Conservation (phyloP, 2,113 vertebrate species). For the Rhynchomys soricoides region DNA sequence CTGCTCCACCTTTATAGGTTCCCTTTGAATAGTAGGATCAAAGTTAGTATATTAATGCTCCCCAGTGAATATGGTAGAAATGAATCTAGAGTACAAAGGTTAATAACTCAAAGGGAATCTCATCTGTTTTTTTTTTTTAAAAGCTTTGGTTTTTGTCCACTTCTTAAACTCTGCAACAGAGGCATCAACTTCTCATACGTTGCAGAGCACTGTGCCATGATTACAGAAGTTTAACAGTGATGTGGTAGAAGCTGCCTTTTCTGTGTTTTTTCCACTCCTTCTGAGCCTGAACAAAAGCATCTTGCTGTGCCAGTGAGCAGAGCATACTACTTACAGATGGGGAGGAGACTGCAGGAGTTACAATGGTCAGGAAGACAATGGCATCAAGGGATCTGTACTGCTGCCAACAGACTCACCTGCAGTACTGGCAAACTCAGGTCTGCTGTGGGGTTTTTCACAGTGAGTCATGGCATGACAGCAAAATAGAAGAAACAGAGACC, state of each 20-base stretch:
- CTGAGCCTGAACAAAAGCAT: conserved; percentile 61
- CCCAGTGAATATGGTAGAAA: not conserved
- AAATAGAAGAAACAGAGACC: conserved; percentile 34
- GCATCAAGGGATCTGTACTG: not conserved
- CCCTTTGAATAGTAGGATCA: conserved; percentile 53
- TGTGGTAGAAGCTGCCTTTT: not conserved
- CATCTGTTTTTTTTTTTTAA: not conserved
- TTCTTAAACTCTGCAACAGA: conserved; percentile 21
- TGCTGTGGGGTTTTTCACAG: conserved; percentile 19
- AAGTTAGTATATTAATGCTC: conserved; percentile 62
- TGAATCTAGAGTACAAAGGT: conserved; percentile 52
- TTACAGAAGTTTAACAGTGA: not conserved
- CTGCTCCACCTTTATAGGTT: conserved; percentile 40
- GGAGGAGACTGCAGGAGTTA: not conserved
- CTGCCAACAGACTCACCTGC: conserved; percentile 5
- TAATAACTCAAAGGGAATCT: conserved; percentile 47
- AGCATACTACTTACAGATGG: conserved; percentile 7
- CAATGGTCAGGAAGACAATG: conserved; percentile 53
- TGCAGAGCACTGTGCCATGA: not conserved
- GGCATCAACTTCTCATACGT: not conserved
- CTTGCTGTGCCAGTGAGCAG: conserved; percentile 30
- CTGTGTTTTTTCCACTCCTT: conserved; percentile 29
- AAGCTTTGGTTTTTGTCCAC: conserved; percentile 12
- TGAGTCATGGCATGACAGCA: not conserved
- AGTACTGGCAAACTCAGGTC: not conserved